Evolutionary conservation across 2,797 vertebrate genomes (phyloP).

Genomic region (Tenualosa ilisha): DNA sequence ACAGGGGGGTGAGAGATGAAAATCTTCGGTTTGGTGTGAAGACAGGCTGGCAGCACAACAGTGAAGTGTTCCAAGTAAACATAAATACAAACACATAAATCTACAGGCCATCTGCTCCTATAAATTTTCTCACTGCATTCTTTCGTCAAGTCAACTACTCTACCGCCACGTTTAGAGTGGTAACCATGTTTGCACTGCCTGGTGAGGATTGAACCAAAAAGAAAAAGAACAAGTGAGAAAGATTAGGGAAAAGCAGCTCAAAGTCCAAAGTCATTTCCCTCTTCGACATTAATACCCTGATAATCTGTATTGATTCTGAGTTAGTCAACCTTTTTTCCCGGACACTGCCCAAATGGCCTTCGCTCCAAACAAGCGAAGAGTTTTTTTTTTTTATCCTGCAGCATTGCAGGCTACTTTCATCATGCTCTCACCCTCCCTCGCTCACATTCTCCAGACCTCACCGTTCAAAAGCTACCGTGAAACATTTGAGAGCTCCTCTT

Average conservation of each 20-base stretch:
- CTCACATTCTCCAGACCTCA: constrained; percentile 28
- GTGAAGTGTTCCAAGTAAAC: background rate
- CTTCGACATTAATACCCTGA: constrained; percentile 62
- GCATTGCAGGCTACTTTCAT: constrained; percentile 62
- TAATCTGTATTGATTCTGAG: constrained; percentile 70
- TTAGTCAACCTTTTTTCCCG: constrained; percentile 58
- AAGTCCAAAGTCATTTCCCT: constrained; percentile 63
- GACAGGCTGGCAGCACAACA: constrained; percentile 5
- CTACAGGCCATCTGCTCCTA: background rate
- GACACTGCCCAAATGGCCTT: constrained; percentile 56
- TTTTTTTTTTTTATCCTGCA: constrained; percentile 27
- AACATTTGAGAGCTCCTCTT: constrained; percentile 37
- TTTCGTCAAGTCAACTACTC: background rate
- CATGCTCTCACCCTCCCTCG: constrained; percentile 41
- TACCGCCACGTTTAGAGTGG: background rate
- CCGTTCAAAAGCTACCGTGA: background rate
- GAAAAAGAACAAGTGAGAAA: background rate
- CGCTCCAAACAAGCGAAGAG: constrained; percentile 51
- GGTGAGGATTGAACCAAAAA: background rate
- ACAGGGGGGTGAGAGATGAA: constrained; percentile 6
- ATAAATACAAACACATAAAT: constrained; percentile 18
- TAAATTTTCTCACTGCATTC: background rate
- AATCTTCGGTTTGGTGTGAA: constrained; percentile 2
- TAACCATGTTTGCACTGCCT: background rate
- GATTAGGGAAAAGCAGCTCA: constrained; percentile 28